phyloP scores from a whole-genome alignment of 1,140 invertebrate genomes.

The Microplitis demolitor region DNA sequence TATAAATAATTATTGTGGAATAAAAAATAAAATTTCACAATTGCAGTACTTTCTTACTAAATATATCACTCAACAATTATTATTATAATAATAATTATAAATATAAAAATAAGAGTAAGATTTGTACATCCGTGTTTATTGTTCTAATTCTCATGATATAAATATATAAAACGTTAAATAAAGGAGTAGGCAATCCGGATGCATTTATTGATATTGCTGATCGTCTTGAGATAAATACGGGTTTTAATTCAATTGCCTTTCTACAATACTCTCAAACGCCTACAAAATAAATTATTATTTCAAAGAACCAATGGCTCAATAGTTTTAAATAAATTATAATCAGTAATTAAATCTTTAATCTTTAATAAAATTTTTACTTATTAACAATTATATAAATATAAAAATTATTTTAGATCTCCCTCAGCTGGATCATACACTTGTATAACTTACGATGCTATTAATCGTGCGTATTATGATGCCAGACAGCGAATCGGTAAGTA shows the following conservation, averaged over 20 bases:
- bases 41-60: too few species aligned
- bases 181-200: not conserved
- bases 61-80: not conserved
- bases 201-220: not conserved
- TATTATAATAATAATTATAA: not conserved
- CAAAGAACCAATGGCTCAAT: not conserved
- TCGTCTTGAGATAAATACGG: too few species aligned
- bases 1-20: too few species aligned
- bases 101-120: not conserved
- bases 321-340: not conserved
- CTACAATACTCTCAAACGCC: not conserved
- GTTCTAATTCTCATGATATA: not conserved
- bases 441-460: constrained; percentile 90
- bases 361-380: too few species aligned
- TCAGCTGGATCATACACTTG: constrained; percentile 75
- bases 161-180: not conserved
- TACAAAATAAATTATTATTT: not conserved
- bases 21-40: too few species aligned
- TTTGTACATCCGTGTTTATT: not conserved
- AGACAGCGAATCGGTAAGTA: constrained; percentile 83
- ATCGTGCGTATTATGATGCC: constrained; percentile 85
- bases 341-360: too few species aligned
- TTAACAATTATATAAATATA: too few species aligned
- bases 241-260: not conserved
- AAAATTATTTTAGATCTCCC: constrained; percentile 65